Evolutionary conservation across 2,113 vertebrate genomes (phyloP).

Genomic region (Bos indicus): DNA sequence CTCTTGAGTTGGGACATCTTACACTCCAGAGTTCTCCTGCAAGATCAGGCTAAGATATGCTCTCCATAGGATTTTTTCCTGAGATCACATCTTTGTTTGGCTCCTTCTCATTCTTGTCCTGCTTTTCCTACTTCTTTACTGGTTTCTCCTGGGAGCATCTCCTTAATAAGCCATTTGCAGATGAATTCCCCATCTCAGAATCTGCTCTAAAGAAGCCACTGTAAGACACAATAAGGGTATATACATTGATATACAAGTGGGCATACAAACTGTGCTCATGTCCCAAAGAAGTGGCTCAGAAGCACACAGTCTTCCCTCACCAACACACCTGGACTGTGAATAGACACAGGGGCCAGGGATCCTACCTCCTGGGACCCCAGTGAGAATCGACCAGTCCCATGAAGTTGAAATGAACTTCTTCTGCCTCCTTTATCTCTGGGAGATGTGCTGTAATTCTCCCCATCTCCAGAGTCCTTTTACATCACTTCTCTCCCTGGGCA

Average conservation of each 20-base stretch:
- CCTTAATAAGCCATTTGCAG: background rate
- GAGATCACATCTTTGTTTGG: background rate
- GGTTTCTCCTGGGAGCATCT: background rate
- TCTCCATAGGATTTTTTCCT: background rate
- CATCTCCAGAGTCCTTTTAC: background rate
- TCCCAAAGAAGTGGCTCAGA: background rate
- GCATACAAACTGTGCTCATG: background rate
- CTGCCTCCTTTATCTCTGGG: background rate
- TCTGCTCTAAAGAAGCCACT: background rate
- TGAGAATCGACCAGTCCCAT: background rate
- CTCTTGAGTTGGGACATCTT: background rate
- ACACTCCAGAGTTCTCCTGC: background rate
- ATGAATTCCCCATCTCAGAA: background rate
- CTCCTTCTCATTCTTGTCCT: background rate
- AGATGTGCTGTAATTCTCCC: background rate
- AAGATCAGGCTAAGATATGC: background rate
- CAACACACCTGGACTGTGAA: background rate
- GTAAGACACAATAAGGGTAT: background rate
- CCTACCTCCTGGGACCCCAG: background rate
- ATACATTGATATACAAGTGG: background rate
- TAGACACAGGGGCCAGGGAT: background rate
- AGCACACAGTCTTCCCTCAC: background rate
- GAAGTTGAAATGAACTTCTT: background rate
- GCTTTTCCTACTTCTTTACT: background rate
- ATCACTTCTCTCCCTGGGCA: background rate